Evolutionary conservation across 2,888 invertebrate species (phyloP).

Genomic region (Nymphalis urticae): DNA sequence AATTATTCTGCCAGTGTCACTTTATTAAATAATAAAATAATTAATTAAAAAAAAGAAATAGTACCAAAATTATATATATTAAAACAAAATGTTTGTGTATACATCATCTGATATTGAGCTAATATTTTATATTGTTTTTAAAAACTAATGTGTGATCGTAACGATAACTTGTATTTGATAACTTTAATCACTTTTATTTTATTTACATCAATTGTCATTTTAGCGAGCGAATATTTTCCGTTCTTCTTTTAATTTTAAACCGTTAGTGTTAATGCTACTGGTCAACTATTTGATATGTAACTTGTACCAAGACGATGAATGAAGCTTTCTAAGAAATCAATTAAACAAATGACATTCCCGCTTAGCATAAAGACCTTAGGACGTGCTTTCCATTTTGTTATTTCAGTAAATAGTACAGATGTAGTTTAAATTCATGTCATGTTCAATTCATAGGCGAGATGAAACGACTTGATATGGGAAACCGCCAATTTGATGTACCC

Average conservation of each 20-base stretch:
- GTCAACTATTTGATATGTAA: slow-evolving; percentile 27
- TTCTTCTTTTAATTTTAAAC: slow-evolving; percentile 36
- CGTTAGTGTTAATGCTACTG: not conserved
- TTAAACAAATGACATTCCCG: slow-evolving; percentile 37
- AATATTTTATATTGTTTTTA: too few species aligned
- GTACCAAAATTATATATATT: too few species aligned
- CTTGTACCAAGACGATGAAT: slow-evolving; percentile 36
- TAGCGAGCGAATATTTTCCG: not conserved
- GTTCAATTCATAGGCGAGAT: slow-evolving; percentile 48
- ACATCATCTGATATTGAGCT: too few species aligned
- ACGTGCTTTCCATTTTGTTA: slow-evolving; percentile 35
- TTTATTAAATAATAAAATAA: too few species aligned
- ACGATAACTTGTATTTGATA: too few species aligned
- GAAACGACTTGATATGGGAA: slow-evolving; percentile 44
- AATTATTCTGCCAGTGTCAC: too few species aligned
- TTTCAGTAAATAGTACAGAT: slow-evolving; percentile 15
- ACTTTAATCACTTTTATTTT: too few species aligned
- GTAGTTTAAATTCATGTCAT: slow-evolving; percentile 47
- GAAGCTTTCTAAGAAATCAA: slow-evolving; percentile 38
- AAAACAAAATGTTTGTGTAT: too few species aligned
- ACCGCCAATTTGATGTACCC: slow-evolving; percentile 40
- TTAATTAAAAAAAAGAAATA: too few species aligned
- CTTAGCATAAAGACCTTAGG: slow-evolving; percentile 35
- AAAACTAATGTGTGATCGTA: too few species aligned
- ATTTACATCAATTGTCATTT: too few species aligned